Evolutionary conservation across 2,888 invertebrate species (phyloP), one percentile per base, ranked within the genome.

Genomic region (Elysia crispata): DNA sequence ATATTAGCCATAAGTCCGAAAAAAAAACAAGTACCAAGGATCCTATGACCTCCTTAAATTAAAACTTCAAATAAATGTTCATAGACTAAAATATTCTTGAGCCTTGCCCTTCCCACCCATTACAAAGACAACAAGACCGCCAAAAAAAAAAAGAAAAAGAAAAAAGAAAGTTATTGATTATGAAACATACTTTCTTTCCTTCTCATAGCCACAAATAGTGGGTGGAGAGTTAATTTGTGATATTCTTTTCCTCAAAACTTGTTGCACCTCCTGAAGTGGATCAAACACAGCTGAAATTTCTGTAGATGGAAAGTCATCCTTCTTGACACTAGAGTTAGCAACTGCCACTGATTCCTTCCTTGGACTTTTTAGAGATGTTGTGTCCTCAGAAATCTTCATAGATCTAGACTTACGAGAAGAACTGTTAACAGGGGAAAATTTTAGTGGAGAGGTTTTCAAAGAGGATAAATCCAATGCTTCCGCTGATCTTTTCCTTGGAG

Each of bases 121-220:
- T n/a, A n/a, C n/a, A n/a, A n/a, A n/a, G 28, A 20, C 11, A 64
- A 64, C 25, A 20, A 49, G 31, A 41, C 6, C 15, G 5, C 6
- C 20, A n/a, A 31, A 20, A 73, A 5, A 60, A 31, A 28, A 23
- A 28, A 8, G 28, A 18, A 41, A 60, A 50, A 41, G 5, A n/a
- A 15, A 11, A 80, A 25, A 49, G 50, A 60, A n/a, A 13, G 23
- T 28, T 23, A 20, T 25, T 33, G 25, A n/a, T 54, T 54, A n/a
- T 13, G 30, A 33, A 33, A 73, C 74, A 79, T 81, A 87, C 88
- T 83, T 83, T 80, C 83, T 83, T 78, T 83, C 83, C n/a, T 69
- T 54, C 28, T 81, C 62, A 82, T 85, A 86, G 31, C 89, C 87
- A 84, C 81, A 81, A 57, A 88, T 83, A 25, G 80, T 64, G 41